These are phyloP conservation scores for Lonchura striata DNA, from an alignment of 2,113 vertebrate genomes.

Conservation along the genomic window DNA sequence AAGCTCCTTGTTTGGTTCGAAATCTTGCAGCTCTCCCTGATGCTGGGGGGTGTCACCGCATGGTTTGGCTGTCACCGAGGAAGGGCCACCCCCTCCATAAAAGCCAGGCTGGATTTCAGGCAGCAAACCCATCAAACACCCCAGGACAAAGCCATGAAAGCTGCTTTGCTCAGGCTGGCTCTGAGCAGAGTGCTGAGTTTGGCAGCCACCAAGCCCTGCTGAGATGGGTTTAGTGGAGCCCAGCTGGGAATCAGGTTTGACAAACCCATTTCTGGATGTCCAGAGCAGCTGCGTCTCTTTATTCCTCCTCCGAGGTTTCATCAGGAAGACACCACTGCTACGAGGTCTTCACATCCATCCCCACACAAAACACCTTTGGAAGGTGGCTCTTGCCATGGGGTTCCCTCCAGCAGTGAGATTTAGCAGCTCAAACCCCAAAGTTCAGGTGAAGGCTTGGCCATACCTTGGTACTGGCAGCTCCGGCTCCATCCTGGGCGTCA, in stretches of 20 bases:
- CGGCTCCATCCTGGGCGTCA: neutral
- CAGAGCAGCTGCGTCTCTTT: neutral
- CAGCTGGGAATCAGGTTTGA: neutral
- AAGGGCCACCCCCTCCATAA: neutral
- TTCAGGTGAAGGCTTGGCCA: neutral
- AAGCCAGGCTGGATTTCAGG: neutral
- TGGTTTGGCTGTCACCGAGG: neutral
- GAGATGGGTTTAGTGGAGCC: neutral
- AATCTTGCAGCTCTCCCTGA: neutral
- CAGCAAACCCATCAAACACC: neutral
- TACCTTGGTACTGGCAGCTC: neutral
- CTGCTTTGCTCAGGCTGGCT: neutral
- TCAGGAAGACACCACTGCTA: fast-evolving
- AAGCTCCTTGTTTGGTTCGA: neutral
- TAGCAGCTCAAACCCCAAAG: neutral
- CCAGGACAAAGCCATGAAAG: neutral
- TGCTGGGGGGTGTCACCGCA: fast-evolving
- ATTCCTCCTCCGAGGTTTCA: neutral
- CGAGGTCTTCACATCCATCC: fast-evolving
- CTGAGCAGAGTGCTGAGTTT: fast-evolving
- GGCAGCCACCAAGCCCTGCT: neutral
- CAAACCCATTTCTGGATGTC: neutral
- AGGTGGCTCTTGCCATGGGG: neutral
- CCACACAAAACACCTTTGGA: neutral
- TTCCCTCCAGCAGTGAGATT: neutral